Base-by-base conservation (phyloP, 2,797 vertebrate species). In the Trachops cirrhosus region DNA sequence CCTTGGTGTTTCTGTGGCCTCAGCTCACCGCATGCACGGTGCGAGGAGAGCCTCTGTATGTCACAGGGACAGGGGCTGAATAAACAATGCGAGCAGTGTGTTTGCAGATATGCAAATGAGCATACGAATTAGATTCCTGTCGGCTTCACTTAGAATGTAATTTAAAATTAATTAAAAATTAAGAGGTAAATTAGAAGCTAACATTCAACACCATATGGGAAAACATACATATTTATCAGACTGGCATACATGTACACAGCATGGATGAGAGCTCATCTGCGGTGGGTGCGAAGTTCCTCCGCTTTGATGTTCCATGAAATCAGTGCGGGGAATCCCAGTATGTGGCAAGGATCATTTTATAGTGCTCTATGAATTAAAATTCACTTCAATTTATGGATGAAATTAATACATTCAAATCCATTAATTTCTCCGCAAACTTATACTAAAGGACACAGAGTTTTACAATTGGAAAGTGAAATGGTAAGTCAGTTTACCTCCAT, bases 141-240 rank as follows among this genome's bases (percentile, higher is more conserved):
- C 18, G 11, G 82, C 92, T 91, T 97, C 96, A 75, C 96, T 98
- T 97, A 98, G 97, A 97, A 97, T 95, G 95, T 86, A 98, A 98
- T 97, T 98, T 97, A 97, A 97, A 98, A 98, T 97, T 97, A 97
- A 98, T 97, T 97, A 97, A 97, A 97, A 98, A 97, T 97, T 96
- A 97, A 97, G 97, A 97, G 95, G 97, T 98, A 97, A 97, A 97
- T 98, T 96, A 97, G 95, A 95, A 96, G 93, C 88, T 96, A 97
- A 95, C 93, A 97, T 97, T 97, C 93, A 97, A 93, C 89, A 93
- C 96, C 96, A 95, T 96, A 89, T 91, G 94, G 97, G 96, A 94
- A 97, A 96, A 96, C 84, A 96, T 93, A 97, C 82, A 48, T 97
- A 97, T 95, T 96, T 96, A 89, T 97, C 97, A 95, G 95, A 87